Evolutionary conservation across 1,140 invertebrate species (phyloP).

Genomic region (Ceratosolen fusciceps): DNA sequence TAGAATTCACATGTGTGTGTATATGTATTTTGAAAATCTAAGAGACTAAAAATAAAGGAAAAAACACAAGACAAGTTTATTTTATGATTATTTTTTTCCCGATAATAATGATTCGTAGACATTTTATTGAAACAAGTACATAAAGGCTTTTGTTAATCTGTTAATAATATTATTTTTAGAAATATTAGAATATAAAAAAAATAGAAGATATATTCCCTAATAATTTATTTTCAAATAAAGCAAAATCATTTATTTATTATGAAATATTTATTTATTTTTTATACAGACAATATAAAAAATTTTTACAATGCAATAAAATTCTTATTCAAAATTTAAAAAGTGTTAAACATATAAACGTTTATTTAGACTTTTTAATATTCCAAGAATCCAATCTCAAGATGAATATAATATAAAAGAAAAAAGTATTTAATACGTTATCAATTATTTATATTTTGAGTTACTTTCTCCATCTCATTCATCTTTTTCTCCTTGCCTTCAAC

Average conservation of each 20-base stretch:
- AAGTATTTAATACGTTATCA: constrained; percentile 28
- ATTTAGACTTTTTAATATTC: too few species aligned
- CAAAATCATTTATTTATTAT: too few species aligned
- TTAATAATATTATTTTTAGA: too few species aligned
- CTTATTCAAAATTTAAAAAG: too few species aligned
- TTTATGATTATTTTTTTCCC: constrained; percentile 42
- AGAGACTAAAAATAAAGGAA: background rate
- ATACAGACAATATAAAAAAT: too few species aligned
- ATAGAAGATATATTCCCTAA: too few species aligned
- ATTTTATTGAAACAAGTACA: background rate
- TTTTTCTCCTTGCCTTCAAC: background rate
- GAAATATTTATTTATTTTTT: too few species aligned
- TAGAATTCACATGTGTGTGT: constrained; percentile 15
- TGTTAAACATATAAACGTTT: too few species aligned
- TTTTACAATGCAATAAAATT: too few species aligned
- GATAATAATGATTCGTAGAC: background rate
- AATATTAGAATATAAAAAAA: too few species aligned
- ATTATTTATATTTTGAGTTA: constrained; percentile 31
- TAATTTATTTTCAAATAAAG: too few species aligned
- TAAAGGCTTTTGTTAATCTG: background rate
- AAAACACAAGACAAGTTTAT: constrained; percentile 10
- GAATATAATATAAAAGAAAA: background rate
- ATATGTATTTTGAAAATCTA: constrained; percentile 6
- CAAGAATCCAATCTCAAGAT: background rate
- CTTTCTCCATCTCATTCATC: background rate